Evolutionary conservation across 2,797 vertebrate genomes (phyloP).

Genomic region (Pempheris klunzingeri): DNA sequence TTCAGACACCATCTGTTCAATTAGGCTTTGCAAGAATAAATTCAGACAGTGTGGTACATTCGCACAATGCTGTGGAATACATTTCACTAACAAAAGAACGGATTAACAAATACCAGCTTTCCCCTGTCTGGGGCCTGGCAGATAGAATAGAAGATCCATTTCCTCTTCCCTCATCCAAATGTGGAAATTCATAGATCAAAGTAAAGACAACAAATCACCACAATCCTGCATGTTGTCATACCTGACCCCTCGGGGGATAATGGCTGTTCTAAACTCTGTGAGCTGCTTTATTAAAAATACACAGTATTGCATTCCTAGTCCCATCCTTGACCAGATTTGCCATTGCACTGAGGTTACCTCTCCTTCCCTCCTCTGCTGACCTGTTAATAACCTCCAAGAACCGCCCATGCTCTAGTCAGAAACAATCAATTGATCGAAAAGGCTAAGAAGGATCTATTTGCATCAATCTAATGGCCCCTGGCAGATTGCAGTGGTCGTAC

Average conservation of each 20-base stretch:
- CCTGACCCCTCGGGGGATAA: neutral
- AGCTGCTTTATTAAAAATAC: slow-evolving; percentile 2
- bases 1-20: slow-evolving; percentile 25
- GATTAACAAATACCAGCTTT: slow-evolving; percentile 33
- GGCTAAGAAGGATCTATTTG: slow-evolving; percentile 54
- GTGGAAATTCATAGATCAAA: neutral
- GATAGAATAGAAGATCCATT: slow-evolving; percentile 7
- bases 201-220: neutral
- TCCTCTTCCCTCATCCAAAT: neutral
- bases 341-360: neutral
- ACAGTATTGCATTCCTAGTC: slow-evolving; percentile 7
- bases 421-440: slow-evolving; percentile 56
- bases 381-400: slow-evolving; percentile 41
- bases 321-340: slow-evolving; percentile 13
- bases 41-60: neutral
- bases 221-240: neutral
- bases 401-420: slow-evolving; percentile 30
- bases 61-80: slow-evolving; percentile 14
- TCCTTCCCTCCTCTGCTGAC: slow-evolving; percentile 26
- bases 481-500: slow-evolving; percentile 21
- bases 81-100: slow-evolving; percentile 20
- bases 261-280: neutral
- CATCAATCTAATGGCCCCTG: slow-evolving; percentile 47
- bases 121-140: slow-evolving; percentile 10
- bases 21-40: slow-evolving; percentile 4